Conservation (phyloP, 2,113 vertebrate species). For the Zeus faber region DNA sequence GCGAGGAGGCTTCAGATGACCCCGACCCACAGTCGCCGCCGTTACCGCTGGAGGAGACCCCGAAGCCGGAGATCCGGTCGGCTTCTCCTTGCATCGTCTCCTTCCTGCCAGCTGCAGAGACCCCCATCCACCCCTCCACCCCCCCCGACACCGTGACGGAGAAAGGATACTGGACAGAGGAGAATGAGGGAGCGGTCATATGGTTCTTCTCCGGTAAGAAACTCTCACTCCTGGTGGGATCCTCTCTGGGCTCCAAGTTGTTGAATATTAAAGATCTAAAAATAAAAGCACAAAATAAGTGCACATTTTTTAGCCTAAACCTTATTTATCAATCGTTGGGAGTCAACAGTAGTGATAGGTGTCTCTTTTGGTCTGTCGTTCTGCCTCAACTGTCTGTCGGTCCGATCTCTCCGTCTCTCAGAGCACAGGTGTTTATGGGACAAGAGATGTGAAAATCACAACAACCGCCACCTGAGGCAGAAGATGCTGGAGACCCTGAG, state of each 20-base stretch:
- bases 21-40: background rate
- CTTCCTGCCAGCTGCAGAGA: slow-evolving; percentile 32
- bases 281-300: no score
- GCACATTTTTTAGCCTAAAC: no score
- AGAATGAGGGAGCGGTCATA: slow-evolving; percentile 47
- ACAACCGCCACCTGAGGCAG: slow-evolving; percentile 53
- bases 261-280: no score
- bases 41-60: background rate
- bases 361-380: no score
- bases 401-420: no score
- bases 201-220: slow-evolving; percentile 49
- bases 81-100: slow-evolving; percentile 13
- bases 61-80: slow-evolving; percentile 12
- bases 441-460: slow-evolving; percentile 57
- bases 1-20: background rate
- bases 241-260: no score
- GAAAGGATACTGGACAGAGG: slow-evolving; percentile 55
- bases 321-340: no score
- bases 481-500: slow-evolving; percentile 48
- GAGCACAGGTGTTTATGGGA: slow-evolving; percentile 58
- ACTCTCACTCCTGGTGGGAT: background rate
- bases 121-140: slow-evolving; percentile 5
- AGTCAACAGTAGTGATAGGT: no score
- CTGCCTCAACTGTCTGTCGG: slow-evolving; percentile 9
- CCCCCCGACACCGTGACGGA: slow-evolving; percentile 22